phyloP scores from a whole-genome alignment of 2,113 vertebrate genomes.

The Crotalus viridis region DNA sequence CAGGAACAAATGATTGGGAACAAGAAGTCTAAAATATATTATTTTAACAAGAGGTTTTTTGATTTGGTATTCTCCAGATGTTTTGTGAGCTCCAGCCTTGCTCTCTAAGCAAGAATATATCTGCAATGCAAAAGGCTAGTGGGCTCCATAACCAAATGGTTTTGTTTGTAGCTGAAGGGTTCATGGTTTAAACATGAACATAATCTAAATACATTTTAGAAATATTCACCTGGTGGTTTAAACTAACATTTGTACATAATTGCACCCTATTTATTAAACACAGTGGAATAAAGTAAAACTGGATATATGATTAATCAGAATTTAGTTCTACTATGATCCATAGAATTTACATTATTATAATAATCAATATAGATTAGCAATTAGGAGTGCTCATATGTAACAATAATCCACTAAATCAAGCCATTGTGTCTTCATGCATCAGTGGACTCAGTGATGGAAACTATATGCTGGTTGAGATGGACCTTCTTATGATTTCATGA shows the following conservation, averaged over 20 bases:
- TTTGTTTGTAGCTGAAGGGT: background rate
- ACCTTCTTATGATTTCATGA: background rate
- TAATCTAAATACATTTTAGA: background rate
- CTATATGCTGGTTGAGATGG: background rate
- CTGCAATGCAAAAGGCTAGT: background rate
- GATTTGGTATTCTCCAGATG: background rate
- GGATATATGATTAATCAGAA: background rate
- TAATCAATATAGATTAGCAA: background rate
- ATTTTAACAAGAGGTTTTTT: background rate
- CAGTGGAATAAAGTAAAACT: background rate
- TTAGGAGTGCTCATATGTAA: background rate
- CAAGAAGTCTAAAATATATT: background rate
- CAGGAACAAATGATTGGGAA: background rate
- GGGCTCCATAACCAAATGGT: background rate
- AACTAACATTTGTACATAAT: background rate
- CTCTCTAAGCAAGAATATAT: background rate
- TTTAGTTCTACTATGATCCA: background rate
- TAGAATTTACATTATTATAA: background rate
- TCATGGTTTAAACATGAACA: background rate
- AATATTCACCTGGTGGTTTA: background rate
- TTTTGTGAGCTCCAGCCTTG: background rate
- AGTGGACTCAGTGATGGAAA: background rate
- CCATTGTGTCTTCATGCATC: background rate
- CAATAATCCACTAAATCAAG: background rate
- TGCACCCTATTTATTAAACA: background rate